Conservation (phyloP, 2,888 invertebrate species). For the Morpho deidamia region DNA sequence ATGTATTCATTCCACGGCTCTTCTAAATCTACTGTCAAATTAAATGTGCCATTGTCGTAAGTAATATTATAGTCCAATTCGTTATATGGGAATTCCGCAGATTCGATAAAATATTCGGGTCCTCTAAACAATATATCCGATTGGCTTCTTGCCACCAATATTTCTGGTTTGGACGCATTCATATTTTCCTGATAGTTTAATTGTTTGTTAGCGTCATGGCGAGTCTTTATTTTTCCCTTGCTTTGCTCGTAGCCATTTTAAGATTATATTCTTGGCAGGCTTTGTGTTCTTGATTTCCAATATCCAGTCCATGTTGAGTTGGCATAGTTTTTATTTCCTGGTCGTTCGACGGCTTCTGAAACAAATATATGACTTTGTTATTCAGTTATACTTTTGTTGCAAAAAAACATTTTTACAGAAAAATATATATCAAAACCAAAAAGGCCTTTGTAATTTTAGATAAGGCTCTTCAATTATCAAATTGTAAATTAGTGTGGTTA, state of each 20-base stretch:
- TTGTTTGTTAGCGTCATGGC: constrained; percentile 65
- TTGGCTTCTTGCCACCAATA: constrained; percentile 68
- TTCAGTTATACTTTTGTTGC: constrained; percentile 23
- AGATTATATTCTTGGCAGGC: constrained; percentile 72
- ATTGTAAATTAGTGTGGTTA: too few species aligned
- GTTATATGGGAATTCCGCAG: constrained; percentile 43
- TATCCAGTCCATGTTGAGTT: constrained; percentile 61
- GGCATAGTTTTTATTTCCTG: constrained; percentile 48
- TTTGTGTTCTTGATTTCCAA: constrained; percentile 59
- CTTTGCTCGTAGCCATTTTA: constrained; percentile 70
- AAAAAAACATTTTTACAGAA: too few species aligned
- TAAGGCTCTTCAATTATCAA: too few species aligned
- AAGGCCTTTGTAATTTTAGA: too few species aligned
- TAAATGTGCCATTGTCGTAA: constrained; percentile 50
- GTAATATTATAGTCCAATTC: constrained; percentile 54
- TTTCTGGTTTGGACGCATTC: constrained; percentile 60
- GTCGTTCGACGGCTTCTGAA: constrained; percentile 48
- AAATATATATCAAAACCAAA: too few species aligned
- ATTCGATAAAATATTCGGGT: constrained; percentile 50
- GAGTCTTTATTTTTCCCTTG: constrained; percentile 70
- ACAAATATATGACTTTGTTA: constrained; percentile 36
- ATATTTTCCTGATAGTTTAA: constrained; percentile 64
- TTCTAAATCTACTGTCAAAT: constrained; percentile 42
- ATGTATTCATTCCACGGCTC: constrained; percentile 70
- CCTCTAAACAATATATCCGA: constrained; percentile 52